Base-by-base conservation (phyloP, 2,797 vertebrate genomes). In the Rhabdophis nuchalis region DNA sequence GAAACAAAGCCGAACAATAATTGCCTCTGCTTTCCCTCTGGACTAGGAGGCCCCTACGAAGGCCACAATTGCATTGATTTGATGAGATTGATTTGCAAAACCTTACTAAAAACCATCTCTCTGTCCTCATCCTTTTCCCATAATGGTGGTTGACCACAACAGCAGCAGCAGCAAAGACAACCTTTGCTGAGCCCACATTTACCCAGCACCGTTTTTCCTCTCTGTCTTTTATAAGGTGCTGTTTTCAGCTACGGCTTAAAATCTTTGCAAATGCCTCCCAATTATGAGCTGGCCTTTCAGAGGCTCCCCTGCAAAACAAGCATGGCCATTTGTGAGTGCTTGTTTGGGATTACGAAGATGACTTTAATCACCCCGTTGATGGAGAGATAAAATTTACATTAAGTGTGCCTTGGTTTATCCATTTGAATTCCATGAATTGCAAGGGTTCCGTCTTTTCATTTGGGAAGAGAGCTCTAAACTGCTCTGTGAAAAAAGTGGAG, bases 151-250 rank as follows among this genome's bases (percentile, higher is more conserved):
- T 91, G 91, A 93, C 41, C 29, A 20, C 46, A 36, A 92, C 85
- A 14, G 92, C 86, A 91, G 86, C 32, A 1, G 41, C 58, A 14
- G 0, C 92, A 91, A 88, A n/a, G 1, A 77, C 16, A 41, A 41
- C 18, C 64, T 85, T 95, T 94, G 11, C 52, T 93, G 68, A 60
- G 53, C 58, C 82, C 94, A 85, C 29, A 46, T 85, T 86, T 94
- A 85, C n/a, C 41, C 41, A 25, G 57, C 86, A 14, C 89, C 77
- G 90, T 77, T 93, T 77, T 93, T 77, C 93, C 90, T 88, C 8
- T 10, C 41, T 94, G 86, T 89, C 12, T 8, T 82, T 52, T 82
- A 20, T 57, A 27, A 20, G 61, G 60, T 23, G 8, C 50, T 92
- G 60, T 57, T 2, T 94, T 56, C 32, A 86, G 4, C 86, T 90